Evolutionary conservation across 2,113 vertebrate species (phyloP).

Genomic region (Saguinus imperator): DNA sequence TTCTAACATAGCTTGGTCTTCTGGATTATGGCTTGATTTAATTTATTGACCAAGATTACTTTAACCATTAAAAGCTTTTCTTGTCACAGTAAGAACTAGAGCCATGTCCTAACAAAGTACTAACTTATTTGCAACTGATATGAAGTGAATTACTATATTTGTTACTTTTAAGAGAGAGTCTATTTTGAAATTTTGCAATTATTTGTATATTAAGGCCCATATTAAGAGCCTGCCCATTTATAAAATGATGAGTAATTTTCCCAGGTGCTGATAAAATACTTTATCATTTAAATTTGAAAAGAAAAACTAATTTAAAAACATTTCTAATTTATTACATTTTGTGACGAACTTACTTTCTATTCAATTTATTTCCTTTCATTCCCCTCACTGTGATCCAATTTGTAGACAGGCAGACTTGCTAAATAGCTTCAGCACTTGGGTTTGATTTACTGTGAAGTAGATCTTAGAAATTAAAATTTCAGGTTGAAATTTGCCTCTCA

Average conservation of each 20-base stretch:
- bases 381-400: slow-evolving; percentile 28
- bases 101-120: neutral
- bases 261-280: neutral
- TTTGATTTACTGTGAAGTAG: slow-evolving; percentile 35
- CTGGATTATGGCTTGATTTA: neutral
- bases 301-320: slow-evolving; percentile 35
- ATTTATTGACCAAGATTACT: neutral
- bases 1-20: neutral
- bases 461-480: slow-evolving; percentile 34
- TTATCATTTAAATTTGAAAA: slow-evolving; percentile 8
- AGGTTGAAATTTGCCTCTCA: slow-evolving; percentile 44
- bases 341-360: slow-evolving; percentile 19
- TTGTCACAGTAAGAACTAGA: slow-evolving; percentile 23
- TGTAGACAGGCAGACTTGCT: neutral
- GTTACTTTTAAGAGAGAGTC: neutral
- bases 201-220: neutral
- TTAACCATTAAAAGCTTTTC: neutral
- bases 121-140: neutral
- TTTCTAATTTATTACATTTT: slow-evolving; percentile 7
- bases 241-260: slow-evolving; percentile 8
- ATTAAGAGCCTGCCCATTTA: neutral
- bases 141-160: neutral
- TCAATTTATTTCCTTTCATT: slow-evolving; percentile 29
- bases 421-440: neutral
- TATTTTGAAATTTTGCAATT: neutral